Base-by-base conservation (phyloP, 1,140 invertebrate species). In the Megathymus violae region DNA sequence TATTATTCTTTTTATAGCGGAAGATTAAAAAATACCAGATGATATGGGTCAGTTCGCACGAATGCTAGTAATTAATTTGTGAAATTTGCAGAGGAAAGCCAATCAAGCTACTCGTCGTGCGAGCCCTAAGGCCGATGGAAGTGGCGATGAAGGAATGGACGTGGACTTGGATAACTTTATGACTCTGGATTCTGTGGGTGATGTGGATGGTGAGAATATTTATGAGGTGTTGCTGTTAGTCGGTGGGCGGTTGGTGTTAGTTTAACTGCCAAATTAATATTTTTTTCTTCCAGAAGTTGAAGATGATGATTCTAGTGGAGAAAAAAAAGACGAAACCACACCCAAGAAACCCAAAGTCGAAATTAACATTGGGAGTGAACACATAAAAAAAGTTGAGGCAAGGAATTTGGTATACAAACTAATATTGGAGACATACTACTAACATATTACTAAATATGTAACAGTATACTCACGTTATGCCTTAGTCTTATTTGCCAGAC, bases 101-200 rank as follows among this genome's bases (percentile, higher is more conserved):
- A 74, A 67, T 36, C 83, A 83, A 40, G 60, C 76, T 1, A 62
- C 75, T 0, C 80, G 84, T 6, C 80, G 81, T n/a, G 77, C 69
- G 1, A 91, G 89, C 31, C 84, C 86, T 0, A 88, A 88, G 31
- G 83, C 78, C 16, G 93, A 94, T 62, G 93, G 89, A 10, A 95
- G 94, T 68, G 94, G 89, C 0, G 94, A 94, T 71, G 95, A 95
- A 64, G 94, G 95, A 46, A 94, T 95, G 74, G 95, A 96, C 80
- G 93, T 95, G 2, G 95, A 96, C 91, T 92, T 96, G 41, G 95
- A 96, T 50, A 96, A 96, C 78, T 96, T 96, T 71, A 95, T 96
- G 92, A 96, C 95, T 17, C 92, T 97, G 5, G 96, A 96, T 86
- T 96, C 95, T 13, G 95, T 96, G 13, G 96, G 96, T n/a, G 95